Conservation (phyloP, 2,888 invertebrate genomes). For the Drosophila pseudotakahashii region DNA sequence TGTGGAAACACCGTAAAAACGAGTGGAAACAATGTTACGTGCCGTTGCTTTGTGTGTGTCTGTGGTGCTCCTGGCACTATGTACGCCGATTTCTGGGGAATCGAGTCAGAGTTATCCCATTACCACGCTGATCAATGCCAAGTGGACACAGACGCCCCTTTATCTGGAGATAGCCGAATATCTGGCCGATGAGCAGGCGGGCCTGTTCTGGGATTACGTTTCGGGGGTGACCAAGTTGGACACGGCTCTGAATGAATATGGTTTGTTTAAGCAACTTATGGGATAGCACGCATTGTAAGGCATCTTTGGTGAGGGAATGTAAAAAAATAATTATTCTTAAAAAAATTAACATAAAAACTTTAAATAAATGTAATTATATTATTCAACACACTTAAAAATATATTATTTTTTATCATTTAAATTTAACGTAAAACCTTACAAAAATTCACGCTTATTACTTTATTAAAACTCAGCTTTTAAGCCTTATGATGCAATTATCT, state of each 20-base stretch:
- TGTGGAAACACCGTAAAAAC: constrained; percentile 11
- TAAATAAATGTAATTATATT: too few species aligned
- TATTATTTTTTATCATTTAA: too few species aligned
- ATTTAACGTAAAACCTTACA: too few species aligned
- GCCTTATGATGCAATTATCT: not conserved
- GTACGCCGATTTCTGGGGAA: constrained; percentile 14
- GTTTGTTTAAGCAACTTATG: constrained; percentile 84
- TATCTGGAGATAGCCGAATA: constrained; percentile 96
- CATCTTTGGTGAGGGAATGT: too few species aligned
- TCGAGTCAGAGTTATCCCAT: constrained; percentile 88
- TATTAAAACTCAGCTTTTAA: not conserved
- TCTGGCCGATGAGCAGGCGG: constrained; percentile 91
- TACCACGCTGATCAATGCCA: constrained; percentile 94
- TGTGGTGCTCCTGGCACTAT: constrained; percentile 44
- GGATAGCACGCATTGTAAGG: not conserved
- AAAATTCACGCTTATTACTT: too few species aligned
- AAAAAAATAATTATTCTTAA: too few species aligned
- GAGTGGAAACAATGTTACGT: constrained; percentile 59
- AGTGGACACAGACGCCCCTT: constrained; percentile 97
- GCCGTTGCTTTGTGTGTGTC: constrained; percentile 33
- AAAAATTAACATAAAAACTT: too few species aligned
- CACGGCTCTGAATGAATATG: constrained; percentile 86
- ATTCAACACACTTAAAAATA: too few species aligned
- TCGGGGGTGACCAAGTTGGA: constrained; percentile 88
- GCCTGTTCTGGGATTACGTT: constrained; percentile 93